These are phyloP conservation scores for Danaus plexippus DNA, from an alignment of 1,140 invertebrate genomes.

Conservation along the genomic window DNA sequence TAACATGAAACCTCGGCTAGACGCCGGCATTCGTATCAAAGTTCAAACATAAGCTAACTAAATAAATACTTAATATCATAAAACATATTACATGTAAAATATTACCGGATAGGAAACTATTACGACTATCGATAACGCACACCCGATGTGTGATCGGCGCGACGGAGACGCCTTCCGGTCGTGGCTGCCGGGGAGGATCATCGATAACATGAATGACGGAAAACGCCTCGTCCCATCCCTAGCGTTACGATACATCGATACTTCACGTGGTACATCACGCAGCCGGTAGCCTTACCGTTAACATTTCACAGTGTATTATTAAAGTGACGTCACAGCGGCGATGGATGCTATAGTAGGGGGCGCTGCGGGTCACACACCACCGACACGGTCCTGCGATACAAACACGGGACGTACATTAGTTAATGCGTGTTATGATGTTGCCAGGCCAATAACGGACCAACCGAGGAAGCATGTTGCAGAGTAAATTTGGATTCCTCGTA, in stretches of 20 bases:
- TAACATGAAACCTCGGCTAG: slow-evolving; percentile 6
- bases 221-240: slow-evolving; percentile 24
- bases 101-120: slow-evolving; percentile 46
- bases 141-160: too few relatives aligned
- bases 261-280: slow-evolving; percentile 32
- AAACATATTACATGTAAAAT: slow-evolving; percentile 57
- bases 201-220: slow-evolving; percentile 6
- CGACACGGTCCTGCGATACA: too few relatives aligned
- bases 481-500: too few relatives aligned
- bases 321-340: neutral
- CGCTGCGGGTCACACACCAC: too few relatives aligned
- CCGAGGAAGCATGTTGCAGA: too few relatives aligned
- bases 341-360: neutral
- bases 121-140: slow-evolving; percentile 28
- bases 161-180: too few relatives aligned
- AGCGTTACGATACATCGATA: slow-evolving; percentile 27
- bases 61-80: slow-evolving; percentile 70
- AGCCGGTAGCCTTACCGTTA: slow-evolving; percentile 23
- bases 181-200: too few relatives aligned
- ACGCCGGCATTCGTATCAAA: slow-evolving; percentile 6
- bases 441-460: too few relatives aligned
- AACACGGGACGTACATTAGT: too few relatives aligned
- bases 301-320: neutral
- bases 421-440: too few relatives aligned
- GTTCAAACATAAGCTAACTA: slow-evolving; percentile 48